phyloP scores from a whole-genome alignment of 2,797 vertebrate species.

The Lepilemur septentrionalis region DNA sequence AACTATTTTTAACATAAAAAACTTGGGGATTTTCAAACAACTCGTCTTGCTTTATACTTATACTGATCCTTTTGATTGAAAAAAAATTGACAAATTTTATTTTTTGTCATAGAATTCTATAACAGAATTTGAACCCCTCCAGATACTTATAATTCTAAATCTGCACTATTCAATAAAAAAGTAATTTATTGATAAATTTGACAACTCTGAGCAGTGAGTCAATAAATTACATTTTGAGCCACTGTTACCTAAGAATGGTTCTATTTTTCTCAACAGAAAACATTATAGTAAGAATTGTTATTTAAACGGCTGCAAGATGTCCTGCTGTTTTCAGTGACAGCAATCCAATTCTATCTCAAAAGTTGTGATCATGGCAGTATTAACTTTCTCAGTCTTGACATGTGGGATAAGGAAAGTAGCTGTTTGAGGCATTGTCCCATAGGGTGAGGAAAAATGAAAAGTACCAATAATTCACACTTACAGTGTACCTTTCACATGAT shows the following conservation, averaged over 20 bases:
- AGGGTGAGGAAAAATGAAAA: conserved; percentile 76
- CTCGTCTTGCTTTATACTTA: conserved; percentile 9
- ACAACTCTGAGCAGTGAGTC: conserved; percentile 64
- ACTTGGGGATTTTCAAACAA: conserved; percentile 36
- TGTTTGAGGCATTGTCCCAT: conserved; percentile 75
- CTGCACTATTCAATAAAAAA: conserved; percentile 46
- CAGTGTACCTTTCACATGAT: neutral
- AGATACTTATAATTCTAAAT: conserved; percentile 11
- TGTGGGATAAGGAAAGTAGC: conserved; percentile 72
- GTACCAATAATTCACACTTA: conserved; percentile 55
- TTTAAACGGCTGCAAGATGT: conserved; percentile 79
- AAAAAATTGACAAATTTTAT: conserved; percentile 1
- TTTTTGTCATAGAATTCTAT: conserved; percentile 42
- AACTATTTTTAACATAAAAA: conserved; percentile 48
- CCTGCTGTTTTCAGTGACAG: conserved; percentile 83
- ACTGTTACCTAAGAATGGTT: conserved; percentile 76
- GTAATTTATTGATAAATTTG: conserved; percentile 56
- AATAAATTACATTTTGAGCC: conserved; percentile 74
- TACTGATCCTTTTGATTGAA: neutral
- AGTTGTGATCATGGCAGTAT: conserved; percentile 78
- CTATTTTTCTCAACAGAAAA: conserved; percentile 78
- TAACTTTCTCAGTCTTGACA: conserved; percentile 77
- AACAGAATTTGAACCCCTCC: conserved; percentile 7
- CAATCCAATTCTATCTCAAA: conserved; percentile 79
- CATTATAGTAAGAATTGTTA: conserved; percentile 80